phyloP scores from a whole-genome alignment of 2,888 invertebrate species.

The Andrena camellia region DNA sequence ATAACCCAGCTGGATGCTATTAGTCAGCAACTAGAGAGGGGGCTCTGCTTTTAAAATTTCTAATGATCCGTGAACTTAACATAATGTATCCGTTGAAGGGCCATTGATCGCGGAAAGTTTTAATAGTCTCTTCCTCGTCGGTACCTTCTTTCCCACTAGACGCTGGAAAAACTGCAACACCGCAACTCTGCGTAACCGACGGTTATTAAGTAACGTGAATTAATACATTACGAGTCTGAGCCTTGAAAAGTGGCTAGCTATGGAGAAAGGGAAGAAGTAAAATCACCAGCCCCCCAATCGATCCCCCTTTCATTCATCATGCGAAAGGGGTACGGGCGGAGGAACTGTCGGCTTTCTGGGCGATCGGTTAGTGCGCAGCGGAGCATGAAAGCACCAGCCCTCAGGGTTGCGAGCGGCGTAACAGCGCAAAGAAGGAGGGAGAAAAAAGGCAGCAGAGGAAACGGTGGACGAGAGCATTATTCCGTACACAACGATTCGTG shows the following conservation, averaged over 20 bases:
- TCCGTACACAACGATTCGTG: slow-evolving; percentile 34
- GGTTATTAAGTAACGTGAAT: slow-evolving; percentile 21
- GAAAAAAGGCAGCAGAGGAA: not conserved
- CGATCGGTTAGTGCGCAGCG: slow-evolving; percentile 24
- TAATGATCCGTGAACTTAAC: slow-evolving; percentile 65
- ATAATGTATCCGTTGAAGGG: slow-evolving; percentile 47
- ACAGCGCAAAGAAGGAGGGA: not conserved
- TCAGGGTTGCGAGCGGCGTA: slow-evolving; percentile 18
- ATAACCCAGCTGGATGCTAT: slow-evolving; percentile 59
- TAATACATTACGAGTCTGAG: slow-evolving; percentile 7
- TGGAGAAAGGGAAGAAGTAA: not conserved
- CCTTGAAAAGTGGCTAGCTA: not conserved
- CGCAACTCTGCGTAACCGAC: not conserved
- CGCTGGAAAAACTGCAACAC: not conserved
- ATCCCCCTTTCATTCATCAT: slow-evolving; percentile 12
- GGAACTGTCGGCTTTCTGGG: slow-evolving; percentile 6
- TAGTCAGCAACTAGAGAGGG: slow-evolving; percentile 50
- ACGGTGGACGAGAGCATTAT: slow-evolving; percentile 18
- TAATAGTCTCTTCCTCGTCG: slow-evolving; percentile 39
- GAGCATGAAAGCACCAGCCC: slow-evolving; percentile 3
- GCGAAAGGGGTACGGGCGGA: not conserved
- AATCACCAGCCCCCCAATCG: not conserved
- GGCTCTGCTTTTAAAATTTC: slow-evolving; percentile 60
- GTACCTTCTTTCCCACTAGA: not conserved
- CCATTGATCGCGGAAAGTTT: slow-evolving; percentile 54